phyloP scores from a whole-genome alignment of 2,113 vertebrate genomes.

The Columba janthina region DNA sequence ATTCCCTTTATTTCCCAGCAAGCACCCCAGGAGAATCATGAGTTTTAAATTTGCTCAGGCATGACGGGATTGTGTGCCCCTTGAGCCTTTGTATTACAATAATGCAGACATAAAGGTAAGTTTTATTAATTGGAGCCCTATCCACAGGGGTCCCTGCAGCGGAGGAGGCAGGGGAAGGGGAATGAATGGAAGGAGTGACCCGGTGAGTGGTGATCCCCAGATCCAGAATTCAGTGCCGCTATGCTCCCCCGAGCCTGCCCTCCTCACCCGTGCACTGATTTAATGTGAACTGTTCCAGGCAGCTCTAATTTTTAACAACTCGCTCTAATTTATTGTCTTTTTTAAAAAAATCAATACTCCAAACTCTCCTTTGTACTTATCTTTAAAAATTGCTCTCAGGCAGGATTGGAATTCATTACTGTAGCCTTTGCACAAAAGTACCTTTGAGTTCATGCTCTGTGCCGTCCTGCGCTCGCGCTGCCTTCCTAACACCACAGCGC shows the following conservation, averaged over 20 bases:
- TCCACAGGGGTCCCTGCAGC: conserved; percentile 4
- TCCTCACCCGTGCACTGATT: conserved; percentile 26
- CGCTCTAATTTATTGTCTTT: conserved; percentile 50
- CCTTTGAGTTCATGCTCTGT: background rate
- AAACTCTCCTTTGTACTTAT: conserved; percentile 39
- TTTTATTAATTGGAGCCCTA: conserved; percentile 66
- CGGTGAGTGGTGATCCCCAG: background rate
- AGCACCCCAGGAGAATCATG: conserved; percentile 27
- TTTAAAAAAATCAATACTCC: conserved; percentile 46
- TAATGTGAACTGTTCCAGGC: conserved; percentile 48
- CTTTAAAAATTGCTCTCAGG: conserved; percentile 58
- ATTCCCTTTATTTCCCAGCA: conserved; percentile 49
- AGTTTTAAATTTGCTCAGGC: conserved; percentile 47
- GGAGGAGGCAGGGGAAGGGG: background rate
- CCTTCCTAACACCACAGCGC: background rate
- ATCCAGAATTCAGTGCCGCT: background rate
- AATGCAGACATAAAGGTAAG: conserved; percentile 62
- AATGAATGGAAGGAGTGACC: background rate
- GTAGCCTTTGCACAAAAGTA: conserved; percentile 17
- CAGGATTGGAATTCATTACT: conserved; percentile 53
- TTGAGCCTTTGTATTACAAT: conserved; percentile 60
- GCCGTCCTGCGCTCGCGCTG: background rate
- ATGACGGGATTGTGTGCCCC: conserved; percentile 52
- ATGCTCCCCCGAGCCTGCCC: background rate
- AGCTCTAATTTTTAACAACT: conserved; percentile 63